Evolutionary conservation across 2,888 invertebrate species (phyloP).

Genomic region (Volucella zonaria): DNA sequence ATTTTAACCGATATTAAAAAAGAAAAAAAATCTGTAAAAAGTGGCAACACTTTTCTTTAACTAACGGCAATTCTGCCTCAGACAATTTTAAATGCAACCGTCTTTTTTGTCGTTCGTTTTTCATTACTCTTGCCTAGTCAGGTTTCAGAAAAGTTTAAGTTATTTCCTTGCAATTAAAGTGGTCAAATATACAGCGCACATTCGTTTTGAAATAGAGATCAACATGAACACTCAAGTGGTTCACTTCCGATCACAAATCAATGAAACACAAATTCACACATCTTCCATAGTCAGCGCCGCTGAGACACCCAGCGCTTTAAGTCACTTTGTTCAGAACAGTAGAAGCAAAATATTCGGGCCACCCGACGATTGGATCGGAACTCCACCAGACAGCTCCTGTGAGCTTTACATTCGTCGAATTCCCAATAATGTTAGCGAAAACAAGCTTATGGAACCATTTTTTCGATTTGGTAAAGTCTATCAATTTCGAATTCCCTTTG

Average conservation of each 20-base stretch:
- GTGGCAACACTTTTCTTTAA: constrained; percentile 30
- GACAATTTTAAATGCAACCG: constrained; percentile 21
- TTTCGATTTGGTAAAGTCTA: constrained; percentile 78
- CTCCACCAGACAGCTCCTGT: constrained; percentile 77
- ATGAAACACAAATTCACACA: background rate
- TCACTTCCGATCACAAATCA: background rate
- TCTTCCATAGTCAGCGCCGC: background rate
- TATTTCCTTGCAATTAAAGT: background rate
- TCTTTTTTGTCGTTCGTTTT: background rate
- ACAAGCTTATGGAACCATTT: constrained; percentile 76
- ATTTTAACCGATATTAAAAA: background rate
- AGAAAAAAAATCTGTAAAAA: background rate
- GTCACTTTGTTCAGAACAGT: constrained; percentile 76
- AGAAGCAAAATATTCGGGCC: constrained; percentile 77
- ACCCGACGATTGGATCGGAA: constrained; percentile 77
- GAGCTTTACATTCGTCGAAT: constrained; percentile 78
- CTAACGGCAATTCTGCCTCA: constrained; percentile 49
- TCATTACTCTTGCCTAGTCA: background rate
- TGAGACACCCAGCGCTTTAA: constrained; percentile 13
- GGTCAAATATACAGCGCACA: too few species aligned
- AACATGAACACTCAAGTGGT: background rate
- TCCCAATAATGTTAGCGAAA: constrained; percentile 76
- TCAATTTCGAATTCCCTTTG: constrained; percentile 78
- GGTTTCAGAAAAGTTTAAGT: background rate
- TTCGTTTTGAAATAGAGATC: background rate